A percentile compares a stretch with the other conserved stretches of the same genome.
Conservation (phyloP, 1,140 invertebrate species). For the Carposina sasakii region DNA sequence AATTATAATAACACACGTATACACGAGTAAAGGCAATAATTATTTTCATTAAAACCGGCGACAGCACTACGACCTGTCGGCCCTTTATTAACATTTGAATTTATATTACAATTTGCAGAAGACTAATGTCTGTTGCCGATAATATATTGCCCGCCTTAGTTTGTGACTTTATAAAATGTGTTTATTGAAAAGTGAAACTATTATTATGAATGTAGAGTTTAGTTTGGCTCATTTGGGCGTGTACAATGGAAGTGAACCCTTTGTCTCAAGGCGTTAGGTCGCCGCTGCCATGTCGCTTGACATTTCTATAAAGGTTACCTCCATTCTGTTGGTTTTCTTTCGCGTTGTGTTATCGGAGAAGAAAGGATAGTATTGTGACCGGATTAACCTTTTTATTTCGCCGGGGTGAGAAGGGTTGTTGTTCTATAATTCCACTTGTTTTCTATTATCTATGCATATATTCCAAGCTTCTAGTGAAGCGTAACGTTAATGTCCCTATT, state of each 20-base stretch:
- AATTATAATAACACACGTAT: slow-evolving; percentile 37
- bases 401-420: slow-evolving; percentile 12
- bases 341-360: slow-evolving; percentile 46
- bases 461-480: slow-evolving; percentile 19
- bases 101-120: slow-evolving; percentile 40
- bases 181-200: slow-evolving; percentile 21
- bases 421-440: not conserved
- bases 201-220: slow-evolving; percentile 29
- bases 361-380: slow-evolving; percentile 57
- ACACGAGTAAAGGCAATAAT: slow-evolving; percentile 38
- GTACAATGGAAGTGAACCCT: slow-evolving; percentile 54
- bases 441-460: not conserved
- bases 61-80: slow-evolving; percentile 33
- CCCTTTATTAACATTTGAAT: slow-evolving; percentile 46
- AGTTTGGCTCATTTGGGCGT: slow-evolving; percentile 26
- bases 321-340: slow-evolving; percentile 59
- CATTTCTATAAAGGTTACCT: slow-evolving; percentile 68
- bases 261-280: slow-evolving; percentile 59
- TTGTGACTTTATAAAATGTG: slow-evolving; percentile 33
- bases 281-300: slow-evolving; percentile 50
- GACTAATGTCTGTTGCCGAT: slow-evolving; percentile 38
- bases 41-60: slow-evolving; percentile 32
- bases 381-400: slow-evolving; percentile 57
- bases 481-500: slow-evolving; percentile 32
- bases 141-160: slow-evolving; percentile 35